Percentiles rank a stretch among this genome's conserved stretches.
Evolutionary conservation across 2,888 invertebrate species (phyloP).

Genomic region (Orchesellides sinensis): DNA sequence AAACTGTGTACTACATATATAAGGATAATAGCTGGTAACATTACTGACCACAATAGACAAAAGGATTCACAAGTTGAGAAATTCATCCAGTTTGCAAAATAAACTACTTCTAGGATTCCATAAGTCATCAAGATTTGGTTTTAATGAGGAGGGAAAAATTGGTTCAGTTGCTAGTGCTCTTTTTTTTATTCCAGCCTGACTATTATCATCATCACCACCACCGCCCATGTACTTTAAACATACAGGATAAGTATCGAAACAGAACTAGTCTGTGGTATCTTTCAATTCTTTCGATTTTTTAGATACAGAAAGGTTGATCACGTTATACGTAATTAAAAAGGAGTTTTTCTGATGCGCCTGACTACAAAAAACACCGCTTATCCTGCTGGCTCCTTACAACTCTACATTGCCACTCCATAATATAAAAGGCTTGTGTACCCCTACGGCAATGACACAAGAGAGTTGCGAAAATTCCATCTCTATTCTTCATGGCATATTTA

Average conservation of each 20-base stretch:
- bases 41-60: no score
- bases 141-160: slow-evolving; percentile 44
- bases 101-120: slow-evolving; percentile 30
- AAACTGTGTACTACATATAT: no score
- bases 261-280: no score
- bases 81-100: background rate
- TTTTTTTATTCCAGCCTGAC: background rate
- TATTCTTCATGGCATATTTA: no score
- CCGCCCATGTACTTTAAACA: no score
- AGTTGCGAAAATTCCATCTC: background rate
- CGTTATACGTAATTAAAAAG: slow-evolving; percentile 47
- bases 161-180: slow-evolving; percentile 6
- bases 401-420: background rate
- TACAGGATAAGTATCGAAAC: no score
- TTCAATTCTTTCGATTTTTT: no score
- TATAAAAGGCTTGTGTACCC: background rate
- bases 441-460: slow-evolving; percentile 35
- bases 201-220: background rate
- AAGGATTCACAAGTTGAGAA: no score
- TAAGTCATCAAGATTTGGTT: slow-evolving; percentile 48
- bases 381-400: background rate
- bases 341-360: slow-evolving; percentile 1
- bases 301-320: slow-evolving; percentile 37
- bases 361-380: slow-evolving; percentile 2
- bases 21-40: no score